A percentile compares a stretch with the other conserved stretches of the same genome.
Conservation (phyloP, 2,888 invertebrate genomes). For the Lithophane leautieri region DNA sequence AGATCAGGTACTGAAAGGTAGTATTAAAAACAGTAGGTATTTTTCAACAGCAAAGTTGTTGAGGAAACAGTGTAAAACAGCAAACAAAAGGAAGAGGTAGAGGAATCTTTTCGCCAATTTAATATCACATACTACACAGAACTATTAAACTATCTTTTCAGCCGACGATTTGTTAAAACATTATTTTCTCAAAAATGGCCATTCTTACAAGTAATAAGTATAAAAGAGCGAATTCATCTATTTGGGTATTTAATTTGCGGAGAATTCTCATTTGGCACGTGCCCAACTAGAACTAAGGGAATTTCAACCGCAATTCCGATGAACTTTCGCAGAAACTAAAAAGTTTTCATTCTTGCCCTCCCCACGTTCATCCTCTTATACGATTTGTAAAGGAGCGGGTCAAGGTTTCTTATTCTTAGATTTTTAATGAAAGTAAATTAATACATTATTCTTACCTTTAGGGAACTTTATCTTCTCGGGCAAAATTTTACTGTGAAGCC, state of each 20-base stretch:
- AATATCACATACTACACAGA: neutral
- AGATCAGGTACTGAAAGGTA: neutral
- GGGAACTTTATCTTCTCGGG: neutral
- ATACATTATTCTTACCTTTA: slow-evolving; percentile 21
- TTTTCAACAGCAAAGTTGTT: neutral
- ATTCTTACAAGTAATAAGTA: slow-evolving; percentile 30
- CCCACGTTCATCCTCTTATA: slow-evolving; percentile 34
- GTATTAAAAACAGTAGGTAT: neutral
- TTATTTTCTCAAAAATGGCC: slow-evolving; percentile 36
- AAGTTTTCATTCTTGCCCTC: slow-evolving; percentile 59
- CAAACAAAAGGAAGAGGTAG: neutral
- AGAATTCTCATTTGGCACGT: slow-evolving; percentile 74
- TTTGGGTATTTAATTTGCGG: slow-evolving; percentile 75
- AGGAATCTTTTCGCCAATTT: neutral
- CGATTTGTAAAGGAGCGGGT: slow-evolving; percentile 27
- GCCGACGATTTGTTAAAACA: slow-evolving; percentile 17
- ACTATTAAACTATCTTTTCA: slow-evolving; percentile 7
- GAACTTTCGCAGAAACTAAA: slow-evolving; percentile 65
- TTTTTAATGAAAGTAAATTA: slow-evolving; percentile 7
- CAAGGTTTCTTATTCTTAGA: slow-evolving; percentile 38
- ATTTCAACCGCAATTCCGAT: slow-evolving; percentile 65
- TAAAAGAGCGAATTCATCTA: slow-evolving; percentile 63
- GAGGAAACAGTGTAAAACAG: neutral
- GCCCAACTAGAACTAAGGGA: slow-evolving; percentile 66
- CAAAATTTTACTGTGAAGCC: slow-evolving; percentile 20